Evolutionary conservation across 1,140 invertebrate genomes (phyloP), one percentile per base, ranked within the genome.

Genomic region (Lethocerus indicus): DNA sequence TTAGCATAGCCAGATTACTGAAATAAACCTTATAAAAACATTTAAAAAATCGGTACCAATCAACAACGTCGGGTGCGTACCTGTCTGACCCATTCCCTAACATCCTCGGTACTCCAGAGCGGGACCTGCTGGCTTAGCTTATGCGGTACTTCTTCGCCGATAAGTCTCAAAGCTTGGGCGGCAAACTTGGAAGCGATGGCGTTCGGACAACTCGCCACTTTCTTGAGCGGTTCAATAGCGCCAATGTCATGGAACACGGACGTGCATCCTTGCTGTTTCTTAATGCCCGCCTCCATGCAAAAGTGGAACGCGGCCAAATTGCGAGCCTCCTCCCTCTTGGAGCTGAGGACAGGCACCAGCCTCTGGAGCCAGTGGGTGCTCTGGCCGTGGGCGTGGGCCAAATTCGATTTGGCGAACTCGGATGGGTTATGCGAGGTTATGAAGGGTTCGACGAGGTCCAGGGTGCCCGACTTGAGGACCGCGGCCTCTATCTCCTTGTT

Each of bases 281-380:
- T 98, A 29, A 98, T 98, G 12, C 87, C 88, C 2, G 95, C 94
- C 66, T 98, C 95, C 90, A 98, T 96, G 59, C 92, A 96, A 63
- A 99, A 98, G 63, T 98, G 95, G 64, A 98, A 99, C 24, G 94
- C 92, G 0, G 95, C 94, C 46, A 98, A 65, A 61, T 94, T 95
- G 54, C 92, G 75, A 0, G 95, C 93, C 65, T 98, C 94, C 61
- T 94, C 88, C 47, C 93, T 70, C 63, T 96, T 90, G 16, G 92
- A 96, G 57, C 83, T 89, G 3, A 98, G 66, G n/a, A 98, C 87
- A 0, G 93, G 92, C 1, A 98, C 88, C 29, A 98, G 68, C 52
- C 86, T 72, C 64, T 90, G 76, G 12, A 98, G 68, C 94, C 95
- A 99, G 56, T 90, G 87, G 61, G 91, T 88, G 58, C 91, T 93